Evolutionary conservation across 2,113 vertebrate genomes (phyloP), one percentile per base, ranked within the genome.

Genomic region (Pangasianodon gigas): DNA sequence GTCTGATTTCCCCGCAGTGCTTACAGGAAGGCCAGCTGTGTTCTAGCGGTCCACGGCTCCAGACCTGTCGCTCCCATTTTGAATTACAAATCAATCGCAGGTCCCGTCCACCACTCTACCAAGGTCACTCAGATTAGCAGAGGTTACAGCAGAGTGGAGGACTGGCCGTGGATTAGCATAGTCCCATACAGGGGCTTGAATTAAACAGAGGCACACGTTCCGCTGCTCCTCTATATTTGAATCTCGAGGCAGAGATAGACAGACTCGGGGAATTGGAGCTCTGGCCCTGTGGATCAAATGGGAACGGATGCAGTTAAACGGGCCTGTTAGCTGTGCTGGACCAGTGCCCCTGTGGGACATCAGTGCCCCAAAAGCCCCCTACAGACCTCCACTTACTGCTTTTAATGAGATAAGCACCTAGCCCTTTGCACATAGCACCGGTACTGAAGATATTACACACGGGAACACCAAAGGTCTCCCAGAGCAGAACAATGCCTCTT

Each of bases 81-180:
- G 96, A 97, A 97, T 97, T 96, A 97, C 97, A 98, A 98, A 98
- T 98, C 96, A 98, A 96, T 96, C 95, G 93, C 88, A 65, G 90
- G 88, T 89, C 96, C 96, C 95, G 95, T 96, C 96, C 96, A 21
- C 48, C 93, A 95, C 96, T 96, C 95, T 96, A 94, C 95, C 97
- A 98, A 98, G 98, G 98, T 98, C 97, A 97, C 95, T 93, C 95
- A 96, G 97, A 98, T 98, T 98, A 97, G 96, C 96, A 97, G 97
- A 98, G 97, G 97, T 98, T 96, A 97, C 94, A 91, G 46, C 93
- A 89, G 84, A 95, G 96, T 96, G 95, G 94, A 94, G 95, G 95
- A 95, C 90, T 94, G 94, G 95, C 94, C 74, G 62, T 91, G 94
- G 96, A 98, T 98, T 98, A 98, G 96, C 98, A 97, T 98, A 96